phyloP scores from a whole-genome alignment of 2,797 vertebrate genomes.

The Eulemur coronatus region DNA sequence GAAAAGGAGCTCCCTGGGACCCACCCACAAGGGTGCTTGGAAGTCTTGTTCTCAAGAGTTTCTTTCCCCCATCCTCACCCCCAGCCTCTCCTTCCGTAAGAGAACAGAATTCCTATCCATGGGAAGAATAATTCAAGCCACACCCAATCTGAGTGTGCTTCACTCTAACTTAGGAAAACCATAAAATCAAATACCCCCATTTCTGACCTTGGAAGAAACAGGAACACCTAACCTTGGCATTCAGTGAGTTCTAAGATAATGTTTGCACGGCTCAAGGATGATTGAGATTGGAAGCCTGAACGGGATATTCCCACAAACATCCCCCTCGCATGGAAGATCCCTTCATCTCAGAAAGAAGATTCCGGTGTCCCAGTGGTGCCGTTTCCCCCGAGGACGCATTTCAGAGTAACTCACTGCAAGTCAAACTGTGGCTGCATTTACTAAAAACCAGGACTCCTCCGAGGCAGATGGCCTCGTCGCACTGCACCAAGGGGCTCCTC shows the following conservation, averaged over 20 bases:
- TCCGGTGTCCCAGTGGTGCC: neutral
- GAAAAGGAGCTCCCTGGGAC: neutral
- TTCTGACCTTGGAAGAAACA: neutral
- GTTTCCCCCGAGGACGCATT: neutral
- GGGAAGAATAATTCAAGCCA: neutral
- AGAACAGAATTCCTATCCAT: neutral
- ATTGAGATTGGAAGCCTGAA: neutral
- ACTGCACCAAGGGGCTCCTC: slow-evolving; percentile 25
- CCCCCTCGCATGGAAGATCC: neutral
- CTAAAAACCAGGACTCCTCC: neutral
- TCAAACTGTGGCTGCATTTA: neutral
- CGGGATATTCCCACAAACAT: neutral
- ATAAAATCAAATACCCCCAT: neutral
- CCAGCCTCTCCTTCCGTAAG: neutral
- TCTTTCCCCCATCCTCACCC: neutral
- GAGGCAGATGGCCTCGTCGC: neutral
- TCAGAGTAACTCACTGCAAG: neutral
- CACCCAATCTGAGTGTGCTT: neutral
- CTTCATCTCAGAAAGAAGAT: neutral
- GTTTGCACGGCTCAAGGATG: neutral
- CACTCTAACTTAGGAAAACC: neutral
- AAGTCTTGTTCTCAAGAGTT: neutral
- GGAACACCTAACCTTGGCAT: too few species aligned
- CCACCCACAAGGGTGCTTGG: neutral
- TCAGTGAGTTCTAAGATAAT: neutral